Evolutionary conservation across 2,797 vertebrate species (phyloP).

Genomic region (Spinus pinus): DNA sequence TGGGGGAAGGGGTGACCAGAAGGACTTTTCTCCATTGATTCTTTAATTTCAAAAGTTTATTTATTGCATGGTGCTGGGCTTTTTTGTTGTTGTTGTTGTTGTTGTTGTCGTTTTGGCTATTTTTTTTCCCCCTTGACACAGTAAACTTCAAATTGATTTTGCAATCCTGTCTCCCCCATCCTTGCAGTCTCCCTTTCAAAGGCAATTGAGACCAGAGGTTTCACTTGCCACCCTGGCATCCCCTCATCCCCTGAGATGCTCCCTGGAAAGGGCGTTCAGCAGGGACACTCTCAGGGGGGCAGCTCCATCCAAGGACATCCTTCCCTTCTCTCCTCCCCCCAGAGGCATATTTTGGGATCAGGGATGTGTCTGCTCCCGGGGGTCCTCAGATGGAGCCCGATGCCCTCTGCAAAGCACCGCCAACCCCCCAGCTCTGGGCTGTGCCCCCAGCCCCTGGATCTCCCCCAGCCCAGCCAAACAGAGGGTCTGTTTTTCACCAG

Average conservation of each 20-base stretch:
- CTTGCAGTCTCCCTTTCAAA: background rate
- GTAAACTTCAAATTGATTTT: constrained; percentile 34
- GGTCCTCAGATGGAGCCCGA: background rate
- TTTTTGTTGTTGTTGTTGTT: background rate
- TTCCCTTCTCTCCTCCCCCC: background rate
- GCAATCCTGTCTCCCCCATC: background rate
- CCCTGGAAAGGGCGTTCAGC: background rate
- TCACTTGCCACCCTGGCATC: background rate
- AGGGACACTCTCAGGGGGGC: background rate
- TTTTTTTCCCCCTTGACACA: background rate
- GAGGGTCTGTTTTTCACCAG: background rate
- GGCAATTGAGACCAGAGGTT: background rate
- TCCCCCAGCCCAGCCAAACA: background rate
- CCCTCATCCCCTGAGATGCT: background rate
- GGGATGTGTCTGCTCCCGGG: background rate
- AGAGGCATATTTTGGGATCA: background rate
- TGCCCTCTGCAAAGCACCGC: background rate
- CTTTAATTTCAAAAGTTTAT: constrained; percentile 48
- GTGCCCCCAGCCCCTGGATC: background rate
- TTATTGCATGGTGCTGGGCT: background rate
- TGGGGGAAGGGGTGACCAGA: constrained; percentile 61
- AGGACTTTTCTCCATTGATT: constrained; percentile 50
- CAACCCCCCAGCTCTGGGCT: background rate
- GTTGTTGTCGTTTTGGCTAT: no score
- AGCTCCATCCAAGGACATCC: background rate